Base-by-base conservation (phyloP, 2,888 invertebrate species). In the Cylindroiulus punctatus region DNA sequence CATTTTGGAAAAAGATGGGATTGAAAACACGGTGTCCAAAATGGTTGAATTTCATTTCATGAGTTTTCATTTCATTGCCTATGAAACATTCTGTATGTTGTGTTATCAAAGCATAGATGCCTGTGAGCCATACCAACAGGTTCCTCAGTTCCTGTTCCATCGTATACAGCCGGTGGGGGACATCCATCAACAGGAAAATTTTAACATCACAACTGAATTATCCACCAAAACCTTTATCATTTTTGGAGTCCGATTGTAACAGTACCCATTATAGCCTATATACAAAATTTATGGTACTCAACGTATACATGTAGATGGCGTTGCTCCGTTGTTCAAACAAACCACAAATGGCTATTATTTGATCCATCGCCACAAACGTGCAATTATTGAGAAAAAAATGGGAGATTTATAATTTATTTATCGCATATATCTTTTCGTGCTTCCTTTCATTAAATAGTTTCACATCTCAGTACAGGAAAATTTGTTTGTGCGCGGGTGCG, bases 361-460 rank as follows among this genome's bases (percentile, higher is more conserved):
- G 65, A 65, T 65, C 26, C 26, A 26, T 12, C 8, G 19, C 65
- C 65, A 26, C 65, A 22, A 65, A 65, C 65, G 26, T 65, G 65
- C 26, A 65, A 65, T 65, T 65, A 65, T 65, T n/a, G 19, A 8
- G 65, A 26, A 65, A 65, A 65, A 65, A 65, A 8, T 17, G 19
- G 19, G 19, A 65, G 12, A 8, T 26, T 26, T 7, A 65, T 8
- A 26, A 65, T 65, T 65, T 57, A 57, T 57, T 57, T 26, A 65
- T 65, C 65, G 5, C 65, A 26, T 65, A 22, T 65, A 65, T 65
- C 65, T 65, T 57, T 26, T 65, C 65, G 65, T 65, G 65, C 26
- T 65, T 65, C 65, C 65, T 65, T 65, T 65, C 65, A 65, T 65
- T 65, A 65, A 65, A 65, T 65, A 65, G 17, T 65, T 65, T 65